Conservation (phyloP, 2,888 invertebrate species). For the Pyrrhosoma nymphula region DNA sequence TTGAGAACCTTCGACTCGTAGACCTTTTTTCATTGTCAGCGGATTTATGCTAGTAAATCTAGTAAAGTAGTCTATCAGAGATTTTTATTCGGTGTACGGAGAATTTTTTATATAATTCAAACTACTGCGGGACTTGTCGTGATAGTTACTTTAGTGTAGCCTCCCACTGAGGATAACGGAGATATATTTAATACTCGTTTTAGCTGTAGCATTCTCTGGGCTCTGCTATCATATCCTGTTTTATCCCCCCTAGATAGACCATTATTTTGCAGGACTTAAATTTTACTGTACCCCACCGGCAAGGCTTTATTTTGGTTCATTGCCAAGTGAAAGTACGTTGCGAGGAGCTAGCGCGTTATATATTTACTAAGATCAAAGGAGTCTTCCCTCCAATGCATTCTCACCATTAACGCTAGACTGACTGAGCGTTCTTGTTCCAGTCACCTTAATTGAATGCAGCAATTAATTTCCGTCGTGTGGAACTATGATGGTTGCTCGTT, state of each 20-base stretch:
- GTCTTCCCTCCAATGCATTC: not conserved
- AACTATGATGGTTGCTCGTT: not conserved
- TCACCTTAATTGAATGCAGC: not conserved
- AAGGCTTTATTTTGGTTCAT: not conserved
- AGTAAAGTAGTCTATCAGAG: not conserved
- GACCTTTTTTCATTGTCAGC: not conserved
- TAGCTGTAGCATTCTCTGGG: not conserved
- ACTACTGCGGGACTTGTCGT: not conserved
- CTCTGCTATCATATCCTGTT: not conserved
- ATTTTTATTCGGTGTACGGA: not conserved
- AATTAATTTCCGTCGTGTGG: not conserved
- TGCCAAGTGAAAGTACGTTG: constrained; percentile 55
- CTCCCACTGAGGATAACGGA: too few relatives aligned
- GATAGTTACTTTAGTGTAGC: too few relatives aligned
- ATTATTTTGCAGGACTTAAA: not conserved
- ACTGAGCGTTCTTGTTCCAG: not conserved
- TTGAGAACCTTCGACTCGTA: not conserved
- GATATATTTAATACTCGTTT: too few relatives aligned
- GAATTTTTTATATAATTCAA: not conserved
- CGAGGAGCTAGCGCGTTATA: not conserved
- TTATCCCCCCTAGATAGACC: not conserved
- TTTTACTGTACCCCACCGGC: not conserved
- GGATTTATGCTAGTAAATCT: not conserved
- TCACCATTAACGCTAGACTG: not conserved
- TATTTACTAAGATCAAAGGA: not conserved